phyloP scores from a whole-genome alignment of 2,888 invertebrate species.

The Thyatira batis region DNA sequence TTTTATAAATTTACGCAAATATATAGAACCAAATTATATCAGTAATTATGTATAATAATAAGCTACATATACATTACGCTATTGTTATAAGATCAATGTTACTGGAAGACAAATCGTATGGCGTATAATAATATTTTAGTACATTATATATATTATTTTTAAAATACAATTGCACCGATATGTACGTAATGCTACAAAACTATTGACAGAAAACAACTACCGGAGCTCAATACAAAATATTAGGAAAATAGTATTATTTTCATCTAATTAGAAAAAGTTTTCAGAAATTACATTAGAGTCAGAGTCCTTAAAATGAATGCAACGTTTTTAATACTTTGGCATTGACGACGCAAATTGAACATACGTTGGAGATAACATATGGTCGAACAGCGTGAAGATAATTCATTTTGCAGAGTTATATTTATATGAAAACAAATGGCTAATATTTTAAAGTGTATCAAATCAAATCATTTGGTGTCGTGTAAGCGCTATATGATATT shows the following conservation, averaged over 20 bases:
- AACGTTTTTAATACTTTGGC: not conserved
- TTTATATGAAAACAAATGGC: too few relatives aligned
- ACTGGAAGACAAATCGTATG: slow-evolving; percentile 83
- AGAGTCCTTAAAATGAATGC: slow-evolving; percentile 35
- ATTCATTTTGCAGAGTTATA: too few relatives aligned
- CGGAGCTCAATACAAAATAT: slow-evolving; percentile 71
- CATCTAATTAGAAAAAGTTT: slow-evolving; percentile 64
- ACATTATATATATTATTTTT: slow-evolving; percentile 57
- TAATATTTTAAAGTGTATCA: not conserved
- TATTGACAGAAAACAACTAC: slow-evolving; percentile 70
- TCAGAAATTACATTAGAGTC: slow-evolving; percentile 62
- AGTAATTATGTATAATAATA: slow-evolving; percentile 72
- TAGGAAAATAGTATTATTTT: slow-evolving; percentile 77
- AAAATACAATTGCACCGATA: slow-evolving; percentile 77
- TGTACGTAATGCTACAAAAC: slow-evolving; percentile 72
- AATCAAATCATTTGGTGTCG: not conserved
- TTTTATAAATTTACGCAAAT: not conserved
- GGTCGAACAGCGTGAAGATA: not conserved
- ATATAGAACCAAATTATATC: slow-evolving; percentile 29
- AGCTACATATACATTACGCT: slow-evolving; percentile 79
- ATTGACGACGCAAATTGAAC: not conserved
- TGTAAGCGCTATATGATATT: slow-evolving; percentile 10
- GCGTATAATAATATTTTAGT: slow-evolving; percentile 77
- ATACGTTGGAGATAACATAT: not conserved
- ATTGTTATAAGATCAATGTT: slow-evolving; percentile 80